Conservation (phyloP, 1,140 invertebrate genomes). For the Formica selysi region DNA sequence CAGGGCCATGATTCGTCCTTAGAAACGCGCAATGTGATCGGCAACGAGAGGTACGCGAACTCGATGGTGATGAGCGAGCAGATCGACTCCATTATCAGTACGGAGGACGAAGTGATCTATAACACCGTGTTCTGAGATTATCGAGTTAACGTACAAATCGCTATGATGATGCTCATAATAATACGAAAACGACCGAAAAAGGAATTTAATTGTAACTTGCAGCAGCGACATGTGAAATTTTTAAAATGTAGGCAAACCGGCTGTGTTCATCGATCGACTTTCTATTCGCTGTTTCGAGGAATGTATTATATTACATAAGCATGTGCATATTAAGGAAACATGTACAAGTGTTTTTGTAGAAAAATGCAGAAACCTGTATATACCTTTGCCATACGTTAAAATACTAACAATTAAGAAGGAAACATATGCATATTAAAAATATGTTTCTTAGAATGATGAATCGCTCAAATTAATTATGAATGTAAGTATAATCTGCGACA, state of each 20-base stretch:
- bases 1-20: constrained; percentile 75
- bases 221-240: constrained; percentile 64
- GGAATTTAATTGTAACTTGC: constrained; percentile 22
- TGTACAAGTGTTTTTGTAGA: constrained; percentile 53
- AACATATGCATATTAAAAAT: constrained; percentile 12
- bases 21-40: constrained; percentile 34
- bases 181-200: neutral
- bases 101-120: constrained; percentile 84
- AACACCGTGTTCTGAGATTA: constrained; percentile 83
- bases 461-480: constrained; percentile 48
- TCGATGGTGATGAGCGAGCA: constrained; percentile 80
- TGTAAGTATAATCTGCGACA: constrained; percentile 16
- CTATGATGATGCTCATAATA: neutral
- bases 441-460: constrained; percentile 32
- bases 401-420: constrained; percentile 63
- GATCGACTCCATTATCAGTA: constrained; percentile 82
- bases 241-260: constrained; percentile 59
- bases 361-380: constrained; percentile 66
- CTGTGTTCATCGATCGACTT: constrained; percentile 69
- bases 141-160: neutral
- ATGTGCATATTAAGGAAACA: neutral
- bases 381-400: constrained; percentile 66
- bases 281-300: constrained; percentile 39
- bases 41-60: constrained; percentile 79
- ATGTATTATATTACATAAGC: constrained; percentile 70